phyloP scores from a whole-genome alignment of 2,113 vertebrate genomes.

The Cricetomys ansorgei region DNA sequence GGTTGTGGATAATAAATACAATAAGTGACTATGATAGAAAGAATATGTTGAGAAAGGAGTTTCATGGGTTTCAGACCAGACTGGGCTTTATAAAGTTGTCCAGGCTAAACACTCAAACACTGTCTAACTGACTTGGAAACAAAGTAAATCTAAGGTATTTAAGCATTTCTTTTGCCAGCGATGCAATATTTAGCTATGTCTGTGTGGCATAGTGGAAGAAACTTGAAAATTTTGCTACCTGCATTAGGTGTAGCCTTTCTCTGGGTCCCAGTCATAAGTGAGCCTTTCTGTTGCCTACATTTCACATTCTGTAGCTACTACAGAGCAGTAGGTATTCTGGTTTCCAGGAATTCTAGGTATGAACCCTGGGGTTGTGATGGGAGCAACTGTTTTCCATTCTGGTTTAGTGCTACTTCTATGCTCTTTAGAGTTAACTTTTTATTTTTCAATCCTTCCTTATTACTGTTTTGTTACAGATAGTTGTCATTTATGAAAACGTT shows the following conservation, averaged over 20 bases:
- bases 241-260: neutral
- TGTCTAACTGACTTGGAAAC: neutral
- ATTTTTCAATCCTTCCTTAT: neutral
- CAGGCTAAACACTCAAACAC: neutral
- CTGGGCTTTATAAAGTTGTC: neutral
- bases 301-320: neutral
- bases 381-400: neutral
- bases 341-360: neutral
- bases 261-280: neutral
- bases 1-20: neutral
- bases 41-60: neutral
- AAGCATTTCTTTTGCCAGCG: neutral
- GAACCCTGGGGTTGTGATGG: too few species aligned
- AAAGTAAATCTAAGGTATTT: neutral
- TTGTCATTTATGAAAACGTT: neutral
- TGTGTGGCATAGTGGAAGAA: fast-evolving
- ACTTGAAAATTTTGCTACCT: neutral
- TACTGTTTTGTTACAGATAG: neutral
- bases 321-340: fast-evolving
- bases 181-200: neutral
- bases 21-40: neutral
- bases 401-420: neutral
- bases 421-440: neutral
- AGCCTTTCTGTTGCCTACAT: neutral
- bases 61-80: neutral